Evolutionary conservation across 2,888 invertebrate species (phyloP), one percentile per base, ranked within the genome.

Genomic region (Piscicola geometra): DNA sequence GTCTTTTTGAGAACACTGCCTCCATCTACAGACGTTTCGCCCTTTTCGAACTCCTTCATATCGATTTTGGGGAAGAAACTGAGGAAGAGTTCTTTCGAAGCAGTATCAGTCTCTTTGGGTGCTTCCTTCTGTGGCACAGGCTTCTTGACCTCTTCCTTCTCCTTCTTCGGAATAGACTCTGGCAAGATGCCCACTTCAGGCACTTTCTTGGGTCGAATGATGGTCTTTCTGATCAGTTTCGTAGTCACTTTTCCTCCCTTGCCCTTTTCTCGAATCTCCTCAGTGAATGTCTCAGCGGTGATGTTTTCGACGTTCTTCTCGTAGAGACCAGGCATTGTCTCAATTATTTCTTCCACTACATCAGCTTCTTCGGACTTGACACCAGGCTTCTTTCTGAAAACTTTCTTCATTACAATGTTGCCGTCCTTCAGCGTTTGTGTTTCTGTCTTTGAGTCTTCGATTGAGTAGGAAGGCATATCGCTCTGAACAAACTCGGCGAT

Each of bases 301-400:
- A 71, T n/a, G 21, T n/a, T n/a, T n/a, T 47, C 25, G 5, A 52
- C 56, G 33, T 21, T 52, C 21, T 47, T 71, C n/a, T 71, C 71
- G 32, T 71, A 47, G 32, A 71, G 21, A 41, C 52, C 71, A 2
- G 71, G 3, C 1, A 28, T 47, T 1, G 56, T 71, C 28, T 71
- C 71, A 28, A 71, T 32, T 1, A 71, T 41, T 30, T 71, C 71
- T 71, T 71, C 71, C 15, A 71, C 30, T 1, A 50, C 56, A 50
- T 71, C 71, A 1, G 71, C 52, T 30, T 71, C 52, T 15, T 3
- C 30, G 25, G 35, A 28, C 5, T 47, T 41, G 3, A 41, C 30
- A 3, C 71, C 71, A 5, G 47, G n/a, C 3, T 33, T 2, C 32
- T 71, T 71, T 33, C 52, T 71, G 33, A 71, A 71, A 9, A 47